Percentiles rank a stretch among this genome's conserved stretches.
These are phyloP conservation scores for Miichthys miiuy DNA, from an alignment of 2,797 vertebrate genomes.

Conservation along the genomic window DNA sequence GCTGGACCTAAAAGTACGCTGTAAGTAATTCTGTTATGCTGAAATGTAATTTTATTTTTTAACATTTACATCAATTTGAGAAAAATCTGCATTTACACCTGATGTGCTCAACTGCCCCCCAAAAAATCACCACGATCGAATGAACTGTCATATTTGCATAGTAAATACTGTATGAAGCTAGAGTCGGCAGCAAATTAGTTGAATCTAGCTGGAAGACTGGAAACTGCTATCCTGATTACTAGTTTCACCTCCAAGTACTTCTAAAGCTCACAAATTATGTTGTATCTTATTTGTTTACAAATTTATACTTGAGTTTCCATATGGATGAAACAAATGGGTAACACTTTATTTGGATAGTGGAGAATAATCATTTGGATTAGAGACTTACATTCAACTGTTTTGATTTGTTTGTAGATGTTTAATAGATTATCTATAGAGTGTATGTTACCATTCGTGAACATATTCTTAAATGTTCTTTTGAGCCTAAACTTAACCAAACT, in stretches of 20 bases:
- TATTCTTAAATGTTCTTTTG: no score
- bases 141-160: no score
- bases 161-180: background rate
- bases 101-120: background rate
- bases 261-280: background rate
- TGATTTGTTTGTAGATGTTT: no score
- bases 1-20: constrained; percentile 54
- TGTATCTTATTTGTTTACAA: background rate
- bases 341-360: no score
- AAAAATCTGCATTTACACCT: background rate
- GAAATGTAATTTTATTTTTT: background rate
- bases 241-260: background rate
- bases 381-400: no score
- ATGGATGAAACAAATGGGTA: no score
- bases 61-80: background rate
- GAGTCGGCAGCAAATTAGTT: background rate
- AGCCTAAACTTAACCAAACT: no score
- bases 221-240: background rate
- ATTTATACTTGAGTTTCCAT: no score
- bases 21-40: constrained; percentile 70
- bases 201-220: background rate
- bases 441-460: no score
- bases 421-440: no score
- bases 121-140: no score
- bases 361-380: no score